Evolutionary conservation across 30 jellyfish, hydroid and myxozoan species (phyloP).

Genomic region (Hydra vulgaris): DNA sequence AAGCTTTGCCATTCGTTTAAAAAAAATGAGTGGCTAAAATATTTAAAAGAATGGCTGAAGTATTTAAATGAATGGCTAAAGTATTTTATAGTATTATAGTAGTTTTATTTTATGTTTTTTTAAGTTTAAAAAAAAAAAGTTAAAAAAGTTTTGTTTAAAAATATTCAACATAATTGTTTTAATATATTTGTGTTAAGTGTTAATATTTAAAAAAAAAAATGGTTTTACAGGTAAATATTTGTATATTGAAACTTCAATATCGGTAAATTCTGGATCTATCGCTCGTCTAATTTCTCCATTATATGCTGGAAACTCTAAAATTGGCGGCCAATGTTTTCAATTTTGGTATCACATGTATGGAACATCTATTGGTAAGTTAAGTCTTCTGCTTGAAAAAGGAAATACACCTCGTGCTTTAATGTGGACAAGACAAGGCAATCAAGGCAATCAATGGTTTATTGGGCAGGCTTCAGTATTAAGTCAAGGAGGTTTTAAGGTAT

Average conservation of each 20-base stretch:
- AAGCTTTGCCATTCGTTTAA: too few species aligned
- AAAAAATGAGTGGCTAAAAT: too few species aligned
- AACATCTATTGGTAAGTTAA: conserved; percentile 50
- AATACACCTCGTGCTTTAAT: conserved; percentile 16
- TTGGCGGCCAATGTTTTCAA: conserved; percentile 79
- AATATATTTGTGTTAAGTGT: too few species aligned
- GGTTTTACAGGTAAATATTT: conserved; percentile 53
- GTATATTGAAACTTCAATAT: conserved; percentile 77
- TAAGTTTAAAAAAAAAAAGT: too few species aligned
- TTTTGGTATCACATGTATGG: conserved; percentile 96
- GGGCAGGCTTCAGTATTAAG: conserved; percentile 64
- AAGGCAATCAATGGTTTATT: conserved; percentile 79
- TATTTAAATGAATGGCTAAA: too few species aligned
- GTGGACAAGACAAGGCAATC: conserved; percentile 49
- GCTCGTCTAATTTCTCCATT: conserved; percentile 63
- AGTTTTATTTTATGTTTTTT: too few species aligned
- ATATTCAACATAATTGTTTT: too few species aligned
- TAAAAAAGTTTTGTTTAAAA: too few species aligned
- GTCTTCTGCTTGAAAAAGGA: conserved; percentile 36
- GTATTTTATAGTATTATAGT: too few species aligned
- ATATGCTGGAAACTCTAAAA: conserved; percentile 63
- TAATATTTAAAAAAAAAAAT: too few species aligned
- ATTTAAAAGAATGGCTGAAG: too few species aligned
- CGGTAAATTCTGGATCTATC: conserved; percentile 33
- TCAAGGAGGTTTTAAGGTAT: conserved; percentile 39